Evolutionary conservation across 2,888 invertebrate species (phyloP).

Genomic region (Anthrax anthrax): DNA sequence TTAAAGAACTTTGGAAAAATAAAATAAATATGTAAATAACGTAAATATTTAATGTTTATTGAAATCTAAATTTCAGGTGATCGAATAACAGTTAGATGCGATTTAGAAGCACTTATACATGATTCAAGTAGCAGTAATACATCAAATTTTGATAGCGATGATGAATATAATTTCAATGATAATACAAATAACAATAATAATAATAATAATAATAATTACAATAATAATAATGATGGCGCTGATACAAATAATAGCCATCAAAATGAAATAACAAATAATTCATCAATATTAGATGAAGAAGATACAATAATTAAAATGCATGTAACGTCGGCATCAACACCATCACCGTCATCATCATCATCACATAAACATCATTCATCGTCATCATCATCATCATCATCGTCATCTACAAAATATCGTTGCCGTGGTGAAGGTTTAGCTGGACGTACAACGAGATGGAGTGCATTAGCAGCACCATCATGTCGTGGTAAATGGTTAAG

Average conservation of each 20-base stretch:
- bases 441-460: constrained; percentile 64
- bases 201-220: not conserved
- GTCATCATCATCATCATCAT: constrained; percentile 15
- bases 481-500: constrained; percentile 83
- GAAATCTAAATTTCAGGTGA: constrained; percentile 41
- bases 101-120: constrained; percentile 59
- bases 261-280: constrained; percentile 15
- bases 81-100: constrained; percentile 67
- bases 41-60: too few species aligned
- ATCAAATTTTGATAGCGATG: not conserved
- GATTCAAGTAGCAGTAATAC: constrained; percentile 16
- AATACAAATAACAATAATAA: too few species aligned
- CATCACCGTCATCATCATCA: not conserved
- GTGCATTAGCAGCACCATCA: constrained; percentile 68
- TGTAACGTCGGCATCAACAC: constrained; percentile 1
- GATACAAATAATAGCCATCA: constrained; percentile 9
- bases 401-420: constrained; percentile 23
- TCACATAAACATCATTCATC: constrained; percentile 17
- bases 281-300: constrained; percentile 14
- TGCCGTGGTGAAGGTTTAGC: constrained; percentile 77
- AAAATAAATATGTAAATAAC: too few species aligned
- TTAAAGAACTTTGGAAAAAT: too few species aligned
- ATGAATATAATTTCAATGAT: too few species aligned
- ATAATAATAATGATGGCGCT: constrained; percentile 1
- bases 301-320: not conserved